phyloP scores from a whole-genome alignment of 2,797 vertebrate genomes.

The Alexandromys oeconomus region DNA sequence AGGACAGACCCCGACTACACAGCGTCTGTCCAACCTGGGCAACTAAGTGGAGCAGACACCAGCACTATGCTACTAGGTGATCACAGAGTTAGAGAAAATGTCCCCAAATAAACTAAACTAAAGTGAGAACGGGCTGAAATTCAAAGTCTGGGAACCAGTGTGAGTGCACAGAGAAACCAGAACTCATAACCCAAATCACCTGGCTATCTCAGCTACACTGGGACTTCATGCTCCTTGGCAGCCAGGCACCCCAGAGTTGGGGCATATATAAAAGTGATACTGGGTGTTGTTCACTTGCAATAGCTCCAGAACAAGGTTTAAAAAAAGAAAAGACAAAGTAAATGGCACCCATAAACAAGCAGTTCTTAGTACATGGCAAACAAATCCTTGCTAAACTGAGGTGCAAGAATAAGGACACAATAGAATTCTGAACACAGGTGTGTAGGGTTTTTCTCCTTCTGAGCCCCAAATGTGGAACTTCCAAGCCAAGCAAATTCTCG shows the following conservation, averaged over 20 bases:
- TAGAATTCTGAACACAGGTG: background rate
- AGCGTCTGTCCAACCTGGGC: accelerated
- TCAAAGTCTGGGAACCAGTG: background rate
- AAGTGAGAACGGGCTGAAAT: background rate
- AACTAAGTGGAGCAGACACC: background rate
- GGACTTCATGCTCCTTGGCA: background rate
- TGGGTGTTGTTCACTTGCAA: constrained; percentile 7
- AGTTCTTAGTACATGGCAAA: background rate
- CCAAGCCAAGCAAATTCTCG: background rate
- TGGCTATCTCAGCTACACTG: background rate
- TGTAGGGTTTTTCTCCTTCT: background rate
- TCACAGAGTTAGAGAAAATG: background rate
- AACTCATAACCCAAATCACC: background rate
- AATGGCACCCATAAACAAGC: background rate
- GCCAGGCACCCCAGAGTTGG: background rate
- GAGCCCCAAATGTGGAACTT: background rate
- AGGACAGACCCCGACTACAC: background rate
- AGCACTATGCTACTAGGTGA: background rate
- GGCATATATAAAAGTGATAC: background rate
- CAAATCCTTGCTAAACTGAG: constrained; percentile 41
- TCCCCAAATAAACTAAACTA: background rate
- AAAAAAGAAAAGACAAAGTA: constrained; percentile 47
- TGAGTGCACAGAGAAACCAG: background rate
- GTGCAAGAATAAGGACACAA: background rate
- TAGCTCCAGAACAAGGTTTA: constrained; percentile 10